phyloP scores from a whole-genome alignment of 35 echinoderm and acorn worm genomes.

The Stichopus chloronotus region DNA sequence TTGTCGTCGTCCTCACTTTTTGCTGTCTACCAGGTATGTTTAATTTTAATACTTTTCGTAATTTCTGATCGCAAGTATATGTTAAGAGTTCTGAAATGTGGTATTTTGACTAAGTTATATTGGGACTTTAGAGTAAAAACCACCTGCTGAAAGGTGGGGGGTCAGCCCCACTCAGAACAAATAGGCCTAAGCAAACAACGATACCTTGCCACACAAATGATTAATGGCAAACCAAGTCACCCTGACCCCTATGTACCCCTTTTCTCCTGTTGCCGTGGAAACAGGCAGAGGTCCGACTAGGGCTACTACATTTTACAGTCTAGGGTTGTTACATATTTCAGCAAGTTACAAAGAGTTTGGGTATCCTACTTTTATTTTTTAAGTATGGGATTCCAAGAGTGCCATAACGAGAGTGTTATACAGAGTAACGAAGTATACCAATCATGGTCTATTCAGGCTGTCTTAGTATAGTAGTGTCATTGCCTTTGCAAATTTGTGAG shows the following conservation, averaged over 20 bases:
- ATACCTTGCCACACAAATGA: background rate
- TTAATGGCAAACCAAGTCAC: background rate
- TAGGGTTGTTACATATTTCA: no score
- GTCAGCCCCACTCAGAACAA: background rate
- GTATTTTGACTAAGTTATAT: background rate
- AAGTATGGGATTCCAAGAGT: conserved; percentile 1
- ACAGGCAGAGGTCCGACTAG: background rate
- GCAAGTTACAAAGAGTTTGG: background rate
- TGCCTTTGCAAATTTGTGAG: background rate
- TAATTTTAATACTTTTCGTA: background rate
- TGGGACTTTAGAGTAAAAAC: background rate
- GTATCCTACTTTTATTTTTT: background rate
- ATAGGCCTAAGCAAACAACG: background rate
- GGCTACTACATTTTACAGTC: conserved; percentile 28
- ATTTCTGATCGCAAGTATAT: background rate
- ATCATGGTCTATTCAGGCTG: background rate
- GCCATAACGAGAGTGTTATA: background rate
- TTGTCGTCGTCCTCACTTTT: background rate
- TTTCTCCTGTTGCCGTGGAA: background rate
- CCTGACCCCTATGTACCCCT: background rate
- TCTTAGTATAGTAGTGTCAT: background rate
- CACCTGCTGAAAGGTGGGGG: background rate
- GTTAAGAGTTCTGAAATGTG: background rate
- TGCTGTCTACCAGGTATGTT: conserved; percentile 26
- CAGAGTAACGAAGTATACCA: background rate